Evolutionary conservation across 2,888 invertebrate species (phyloP), one percentile per base, ranked within the genome.

Genomic region (Nomada fucata): DNA sequence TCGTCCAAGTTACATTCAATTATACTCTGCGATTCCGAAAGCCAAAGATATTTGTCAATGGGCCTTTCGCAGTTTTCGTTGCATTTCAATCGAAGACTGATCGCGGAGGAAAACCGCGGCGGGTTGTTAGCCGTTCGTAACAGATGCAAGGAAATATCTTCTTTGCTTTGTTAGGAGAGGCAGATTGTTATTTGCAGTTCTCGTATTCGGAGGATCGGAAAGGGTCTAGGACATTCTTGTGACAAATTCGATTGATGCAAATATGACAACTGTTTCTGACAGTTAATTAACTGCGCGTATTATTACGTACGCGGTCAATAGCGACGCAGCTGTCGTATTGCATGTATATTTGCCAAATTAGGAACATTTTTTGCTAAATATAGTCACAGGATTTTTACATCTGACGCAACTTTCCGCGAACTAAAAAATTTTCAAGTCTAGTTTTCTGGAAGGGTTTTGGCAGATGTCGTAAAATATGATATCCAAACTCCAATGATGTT

Each of bases 111-210:
- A n/a, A 2, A 20, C n/a, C 9, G n/a, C 20, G 7, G 9, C 53
- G 20, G 10, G 9, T n/a, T 10, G 20, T 53, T 20, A 53, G 53
- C 53, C 7, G 53, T 47, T 15, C 15, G n/a, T 10, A n/a, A 53
- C 9, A n/a, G n/a, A 53, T 53, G 20, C 53, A 53, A 2, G 9
- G 18, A n/a, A 53, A 53, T 53, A 53, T 20, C 53, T 53, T 53
- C 53, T 18, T 53, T 53, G n/a, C 9, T 53, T 53, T 20, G 53
- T 53, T 53, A 53, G 53, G n/a, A n/a, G n/a, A n/a, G 18, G n/a
- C n/a, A n/a, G 53, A 53, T 53, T 53, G 20, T n/a, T 53, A n/a
- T 53, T n/a, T 53, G 53, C n/a, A 53, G 20, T n/a, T 53, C 20
- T 53, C 53, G 10, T n/a, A 53, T 2, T n/a, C n/a, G 5, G n/a